These are phyloP conservation scores for Adineta ricciae DNA, from an alignment of 2,888 invertebrate genomes.

Conservation along the genomic window DNA sequence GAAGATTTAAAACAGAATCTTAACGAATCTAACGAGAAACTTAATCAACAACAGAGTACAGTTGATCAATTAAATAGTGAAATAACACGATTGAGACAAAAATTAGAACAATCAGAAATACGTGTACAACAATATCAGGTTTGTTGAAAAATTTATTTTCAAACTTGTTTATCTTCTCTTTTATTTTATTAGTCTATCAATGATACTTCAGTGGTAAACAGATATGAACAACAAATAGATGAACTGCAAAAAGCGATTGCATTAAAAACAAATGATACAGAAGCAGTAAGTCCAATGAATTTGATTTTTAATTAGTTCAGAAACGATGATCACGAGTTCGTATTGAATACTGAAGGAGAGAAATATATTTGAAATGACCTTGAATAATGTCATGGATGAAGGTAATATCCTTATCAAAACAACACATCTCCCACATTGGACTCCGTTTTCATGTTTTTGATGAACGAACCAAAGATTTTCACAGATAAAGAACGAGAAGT, in stretches of 20 bases:
- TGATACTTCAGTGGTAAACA: neutral
- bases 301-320: neutral
- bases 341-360: no score
- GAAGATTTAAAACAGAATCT: slow-evolving; percentile 16
- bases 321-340: no score
- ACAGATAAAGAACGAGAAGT: no score
- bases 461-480: no score
- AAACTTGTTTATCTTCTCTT: neutral
- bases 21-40: slow-evolving; percentile 19
- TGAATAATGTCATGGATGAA: neutral
- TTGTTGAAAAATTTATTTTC: neutral
- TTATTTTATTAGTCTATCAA: neutral
- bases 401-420: neutral
- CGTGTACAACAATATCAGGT: neutral
- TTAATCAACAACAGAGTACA: neutral
- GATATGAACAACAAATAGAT: slow-evolving; percentile 7
- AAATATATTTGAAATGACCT: neutral
- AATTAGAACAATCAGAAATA: neutral
- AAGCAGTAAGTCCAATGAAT: neutral
- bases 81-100: neutral
- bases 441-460: no score
- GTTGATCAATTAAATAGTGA: slow-evolving; percentile 10
- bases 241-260: neutral
- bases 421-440: neutral
- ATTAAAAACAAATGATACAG: slow-evolving; percentile 9